Conservation (phyloP, 1,140 invertebrate species). For the Oncopodura yosiiana region DNA sequence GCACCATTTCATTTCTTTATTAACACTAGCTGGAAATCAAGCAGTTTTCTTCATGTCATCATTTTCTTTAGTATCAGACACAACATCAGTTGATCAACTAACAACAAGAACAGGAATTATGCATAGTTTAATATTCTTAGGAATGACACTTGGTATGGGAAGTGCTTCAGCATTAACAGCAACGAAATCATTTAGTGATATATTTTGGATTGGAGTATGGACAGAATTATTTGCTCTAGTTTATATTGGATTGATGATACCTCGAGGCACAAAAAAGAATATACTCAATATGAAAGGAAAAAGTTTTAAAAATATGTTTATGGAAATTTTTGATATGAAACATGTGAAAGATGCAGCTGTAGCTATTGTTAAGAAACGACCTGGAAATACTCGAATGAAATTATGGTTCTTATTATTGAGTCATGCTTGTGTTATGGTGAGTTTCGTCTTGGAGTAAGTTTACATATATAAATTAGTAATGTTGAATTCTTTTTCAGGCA, state of each 20-base stretch:
- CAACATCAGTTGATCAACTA: conserved; percentile 65
- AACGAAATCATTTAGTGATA: no score
- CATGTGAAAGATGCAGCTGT: conserved; percentile 23
- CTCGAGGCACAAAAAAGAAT: no score
- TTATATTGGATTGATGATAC: no score
- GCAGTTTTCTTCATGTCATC: conserved; percentile 58
- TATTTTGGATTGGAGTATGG: conserved; percentile 17
- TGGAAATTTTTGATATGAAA: conserved; percentile 23
- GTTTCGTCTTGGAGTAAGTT: no score
- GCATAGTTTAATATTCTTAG: conserved; percentile 23
- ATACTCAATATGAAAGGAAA: conserved; percentile 26
- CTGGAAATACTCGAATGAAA: conserved; percentile 19
- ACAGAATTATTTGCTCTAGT: conserved; percentile 18
- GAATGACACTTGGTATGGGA: conserved; percentile 25
- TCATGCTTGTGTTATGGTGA: conserved; percentile 22
- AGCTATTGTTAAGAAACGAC: conserved; percentile 16
- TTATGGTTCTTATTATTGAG: conserved; percentile 13
- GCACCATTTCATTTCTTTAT: conserved; percentile 57
- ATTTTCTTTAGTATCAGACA: conserved; percentile 79
- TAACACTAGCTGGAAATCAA: conserved; percentile 47
- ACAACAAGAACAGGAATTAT: conserved; percentile 69
- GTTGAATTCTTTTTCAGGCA: no score
- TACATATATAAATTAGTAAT: no score
- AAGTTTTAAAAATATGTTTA: conserved; percentile 14
- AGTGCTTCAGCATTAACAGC: conserved; percentile 2